Base-by-base conservation (phyloP, 2,113 vertebrate genomes). In the Taxidea taxus region DNA sequence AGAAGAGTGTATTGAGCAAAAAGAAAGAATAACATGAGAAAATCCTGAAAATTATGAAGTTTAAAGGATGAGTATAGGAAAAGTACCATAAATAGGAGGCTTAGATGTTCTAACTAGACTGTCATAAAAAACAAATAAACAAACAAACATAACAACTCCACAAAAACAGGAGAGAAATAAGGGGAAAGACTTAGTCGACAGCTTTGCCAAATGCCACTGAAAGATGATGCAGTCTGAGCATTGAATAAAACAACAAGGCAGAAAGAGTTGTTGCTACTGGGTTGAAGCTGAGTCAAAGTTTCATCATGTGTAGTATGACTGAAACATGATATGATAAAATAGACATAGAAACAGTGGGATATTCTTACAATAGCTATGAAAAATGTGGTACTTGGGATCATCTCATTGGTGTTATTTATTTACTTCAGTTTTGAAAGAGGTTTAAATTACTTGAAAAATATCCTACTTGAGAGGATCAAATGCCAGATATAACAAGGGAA, bases 191-290 rank as follows among this genome's bases (percentile, higher is more conserved):
- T 56, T 21, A 84, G 58, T 47, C 4, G 78, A 58, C 10, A 49
- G 34, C 6, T 56, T 7, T 49, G 15, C 39, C n/a, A 75, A 58
- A 66, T 39, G 9, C 75, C 60, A 8, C 14, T 49, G 51, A 72
- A 39, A 23, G 27, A 66, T 2, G 1, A 25, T 31, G 0, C 4
- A 37, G 34, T 18, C 3, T 54, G 20, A 12, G 49, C 3, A 16
- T 11, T 31, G 23, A 47, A 27, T 37, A 21, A 68, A 70, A 37
- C 44, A 87, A 62, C 4, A 87, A 87, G 12, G 1, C 34, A 82
- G 66, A 60, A 62, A 49, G 1, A 25, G 11, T 11, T 39, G 39
- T 2, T 44, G 34, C 4, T 25, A 16, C 77, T 10, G 10, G 7
- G 37, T 3, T 29, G 8, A 14, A 7, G 58, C 58, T 27, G 58